Evolutionary conservation across 2,888 invertebrate species (phyloP).

Genomic region (Himalopsyche anomala): DNA sequence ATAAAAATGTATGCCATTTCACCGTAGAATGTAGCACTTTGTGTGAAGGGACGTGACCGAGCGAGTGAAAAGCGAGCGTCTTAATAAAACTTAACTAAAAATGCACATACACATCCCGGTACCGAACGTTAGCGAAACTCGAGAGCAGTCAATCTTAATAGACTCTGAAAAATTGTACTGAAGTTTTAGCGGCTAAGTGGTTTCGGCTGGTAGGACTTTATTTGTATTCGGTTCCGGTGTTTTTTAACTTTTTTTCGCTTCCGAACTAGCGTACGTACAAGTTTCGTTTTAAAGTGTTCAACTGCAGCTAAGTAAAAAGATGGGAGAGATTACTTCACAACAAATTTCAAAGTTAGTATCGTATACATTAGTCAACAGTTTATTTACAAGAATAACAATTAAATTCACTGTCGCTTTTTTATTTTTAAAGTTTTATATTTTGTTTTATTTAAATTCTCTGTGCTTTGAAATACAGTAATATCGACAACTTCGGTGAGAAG

Average conservation of each 20-base stretch:
- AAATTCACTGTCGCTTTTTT: no score
- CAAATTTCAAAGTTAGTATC: background rate
- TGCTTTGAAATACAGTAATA: no score
- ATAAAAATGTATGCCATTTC: slow-evolving; percentile 39
- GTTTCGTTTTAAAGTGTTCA: slow-evolving; percentile 36
- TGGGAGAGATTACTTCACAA: background rate
- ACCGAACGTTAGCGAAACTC: slow-evolving; percentile 23
- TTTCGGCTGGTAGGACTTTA: slow-evolving; percentile 8
- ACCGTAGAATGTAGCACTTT: slow-evolving; percentile 46
- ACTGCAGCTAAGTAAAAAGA: slow-evolving; percentile 5
- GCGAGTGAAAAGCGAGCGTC: slow-evolving; percentile 46
- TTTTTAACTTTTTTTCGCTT: background rate
- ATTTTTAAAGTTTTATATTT: no score
- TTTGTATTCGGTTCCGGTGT: slow-evolving; percentile 4
- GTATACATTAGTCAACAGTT: background rate
- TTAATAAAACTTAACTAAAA: slow-evolving; percentile 46
- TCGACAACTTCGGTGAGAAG: no score
- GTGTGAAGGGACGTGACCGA: slow-evolving; percentile 46
- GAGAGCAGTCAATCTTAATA: slow-evolving; percentile 53
- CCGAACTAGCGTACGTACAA: background rate
- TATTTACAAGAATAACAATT: no score
- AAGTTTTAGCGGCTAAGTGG: slow-evolving; percentile 47
- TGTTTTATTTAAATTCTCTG: no score
- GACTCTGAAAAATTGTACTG: slow-evolving; percentile 45
- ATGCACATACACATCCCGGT: background rate